Conservation (phyloP, 2,113 vertebrate species). For the Bos javanicus region DNA sequence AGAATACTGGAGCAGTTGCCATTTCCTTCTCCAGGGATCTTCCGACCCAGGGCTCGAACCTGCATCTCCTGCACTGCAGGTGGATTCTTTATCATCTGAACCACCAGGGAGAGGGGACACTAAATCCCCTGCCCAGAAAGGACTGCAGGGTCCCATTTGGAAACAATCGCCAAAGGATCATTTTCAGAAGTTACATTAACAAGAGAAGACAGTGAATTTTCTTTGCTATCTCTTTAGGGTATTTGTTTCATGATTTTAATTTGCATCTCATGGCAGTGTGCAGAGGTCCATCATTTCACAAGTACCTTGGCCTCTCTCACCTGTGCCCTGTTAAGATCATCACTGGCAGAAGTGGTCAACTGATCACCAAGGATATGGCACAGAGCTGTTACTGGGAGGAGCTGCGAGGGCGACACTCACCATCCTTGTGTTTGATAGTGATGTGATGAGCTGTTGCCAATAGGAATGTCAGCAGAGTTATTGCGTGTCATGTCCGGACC, state of each 20-base stretch:
- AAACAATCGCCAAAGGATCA: not conserved
- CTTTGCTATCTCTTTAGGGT: not conserved
- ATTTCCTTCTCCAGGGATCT: not conserved
- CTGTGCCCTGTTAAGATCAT: not conserved
- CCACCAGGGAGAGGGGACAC: not conserved
- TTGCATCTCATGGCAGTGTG: not conserved
- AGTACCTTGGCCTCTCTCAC: not conserved
- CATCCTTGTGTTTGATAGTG: not conserved
- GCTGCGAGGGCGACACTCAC: not conserved
- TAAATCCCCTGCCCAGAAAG: not conserved
- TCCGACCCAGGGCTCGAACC: not conserved
- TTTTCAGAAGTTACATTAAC: not conserved
- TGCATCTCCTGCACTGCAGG: not conserved
- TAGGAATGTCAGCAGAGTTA: not conserved
- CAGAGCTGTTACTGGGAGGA: not conserved
- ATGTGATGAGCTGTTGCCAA: not conserved
- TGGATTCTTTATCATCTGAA: not conserved
- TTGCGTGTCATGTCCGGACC: not conserved
- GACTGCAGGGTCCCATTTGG: not conserved
- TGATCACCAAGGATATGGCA: no score
- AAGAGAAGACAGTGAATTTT: not conserved
- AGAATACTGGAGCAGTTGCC: not conserved
- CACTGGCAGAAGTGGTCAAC: not conserved
- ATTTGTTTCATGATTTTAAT: not conserved
- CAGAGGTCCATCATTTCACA: not conserved